Percentiles rank a stretch among this genome's conserved stretches.
These are phyloP conservation scores for Urechis unicinctus DNA, from an alignment of 2,888 invertebrate genomes.

Conservation along the genomic window DNA sequence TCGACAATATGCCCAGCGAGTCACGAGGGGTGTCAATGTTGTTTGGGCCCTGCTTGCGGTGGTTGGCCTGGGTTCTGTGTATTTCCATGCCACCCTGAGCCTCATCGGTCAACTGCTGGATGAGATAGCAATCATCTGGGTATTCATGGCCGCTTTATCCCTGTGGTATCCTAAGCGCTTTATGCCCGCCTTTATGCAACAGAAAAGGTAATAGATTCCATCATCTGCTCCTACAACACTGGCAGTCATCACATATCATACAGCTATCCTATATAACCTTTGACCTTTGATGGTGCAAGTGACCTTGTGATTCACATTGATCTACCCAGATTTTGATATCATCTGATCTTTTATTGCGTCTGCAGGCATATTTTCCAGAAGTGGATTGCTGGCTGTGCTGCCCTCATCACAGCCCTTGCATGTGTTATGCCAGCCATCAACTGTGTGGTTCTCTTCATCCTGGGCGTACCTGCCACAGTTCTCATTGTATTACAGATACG, in stretches of 20 bases:
- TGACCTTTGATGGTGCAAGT: not conserved
- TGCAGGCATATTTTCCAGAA: slow-evolving; percentile 54
- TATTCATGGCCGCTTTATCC: slow-evolving; percentile 70
- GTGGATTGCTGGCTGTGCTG: slow-evolving; percentile 58
- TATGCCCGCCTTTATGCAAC: slow-evolving; percentile 26
- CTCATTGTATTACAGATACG: slow-evolving; percentile 65
- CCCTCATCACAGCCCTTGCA: slow-evolving; percentile 64
- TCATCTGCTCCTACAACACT: not conserved
- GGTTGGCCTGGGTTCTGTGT: slow-evolving; percentile 73
- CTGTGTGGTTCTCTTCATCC: slow-evolving; percentile 72
- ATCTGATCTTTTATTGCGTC: too few species aligned
- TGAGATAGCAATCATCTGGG: slow-evolving; percentile 76
- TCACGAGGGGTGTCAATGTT: slow-evolving; percentile 68
- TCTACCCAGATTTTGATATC: too few species aligned
- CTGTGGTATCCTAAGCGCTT: slow-evolving; percentile 56
- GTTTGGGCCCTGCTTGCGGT: slow-evolving; percentile 74
- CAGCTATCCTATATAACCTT: not conserved
- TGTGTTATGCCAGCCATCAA: slow-evolving; percentile 73
- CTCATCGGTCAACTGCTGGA: slow-evolving; percentile 74
- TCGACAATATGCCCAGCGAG: slow-evolving; percentile 68
- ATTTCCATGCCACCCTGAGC: slow-evolving; percentile 78
- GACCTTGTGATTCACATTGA: too few species aligned
- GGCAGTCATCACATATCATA: not conserved
- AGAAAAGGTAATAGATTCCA: slow-evolving; percentile 29
- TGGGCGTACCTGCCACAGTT: slow-evolving; percentile 65